phyloP scores from a whole-genome alignment of 2,888 invertebrate species.

The Lepidonotus clava region DNA sequence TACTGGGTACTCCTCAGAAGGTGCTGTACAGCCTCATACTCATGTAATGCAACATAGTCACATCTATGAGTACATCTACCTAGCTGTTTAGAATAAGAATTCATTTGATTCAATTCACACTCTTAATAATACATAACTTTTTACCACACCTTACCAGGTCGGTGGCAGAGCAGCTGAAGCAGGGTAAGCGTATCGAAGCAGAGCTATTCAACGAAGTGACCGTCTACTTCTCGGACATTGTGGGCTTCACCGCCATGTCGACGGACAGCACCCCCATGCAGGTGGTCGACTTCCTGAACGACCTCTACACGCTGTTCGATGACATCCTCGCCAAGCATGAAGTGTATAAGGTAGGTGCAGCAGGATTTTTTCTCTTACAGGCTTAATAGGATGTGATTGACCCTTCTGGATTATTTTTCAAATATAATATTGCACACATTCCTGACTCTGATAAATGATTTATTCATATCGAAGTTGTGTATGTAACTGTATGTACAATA shows the following conservation, averaged over 20 bases:
- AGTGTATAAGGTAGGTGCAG: constrained; percentile 7
- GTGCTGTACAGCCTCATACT: no score
- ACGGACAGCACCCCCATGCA: constrained; percentile 33
- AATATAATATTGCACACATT: no score
- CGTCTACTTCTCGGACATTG: constrained; percentile 28
- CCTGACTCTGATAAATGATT: no score
- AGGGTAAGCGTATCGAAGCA: neutral
- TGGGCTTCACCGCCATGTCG: constrained; percentile 23
- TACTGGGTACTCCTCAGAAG: no score
- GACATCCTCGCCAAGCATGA: constrained; percentile 32
- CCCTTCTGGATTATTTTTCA: no score
- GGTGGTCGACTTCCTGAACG: constrained; percentile 40
- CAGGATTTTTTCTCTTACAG: no score
- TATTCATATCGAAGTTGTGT: no score
- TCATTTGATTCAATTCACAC: neutral
- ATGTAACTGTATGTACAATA: no score
- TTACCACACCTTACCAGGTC: neutral
- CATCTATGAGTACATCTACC: no score
- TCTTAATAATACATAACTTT: neutral
- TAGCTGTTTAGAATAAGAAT: no score
- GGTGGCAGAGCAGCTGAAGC: constrained; percentile 10
- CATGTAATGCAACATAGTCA: no score
- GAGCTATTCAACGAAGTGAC: neutral
- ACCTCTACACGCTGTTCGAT: constrained; percentile 42
- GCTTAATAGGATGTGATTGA: no score